A percentile compares a stretch with the other conserved stretches of the same genome.
Evolutionary conservation across 2,113 vertebrate species (phyloP).

Genomic region (Pangasianodon gigas): DNA sequence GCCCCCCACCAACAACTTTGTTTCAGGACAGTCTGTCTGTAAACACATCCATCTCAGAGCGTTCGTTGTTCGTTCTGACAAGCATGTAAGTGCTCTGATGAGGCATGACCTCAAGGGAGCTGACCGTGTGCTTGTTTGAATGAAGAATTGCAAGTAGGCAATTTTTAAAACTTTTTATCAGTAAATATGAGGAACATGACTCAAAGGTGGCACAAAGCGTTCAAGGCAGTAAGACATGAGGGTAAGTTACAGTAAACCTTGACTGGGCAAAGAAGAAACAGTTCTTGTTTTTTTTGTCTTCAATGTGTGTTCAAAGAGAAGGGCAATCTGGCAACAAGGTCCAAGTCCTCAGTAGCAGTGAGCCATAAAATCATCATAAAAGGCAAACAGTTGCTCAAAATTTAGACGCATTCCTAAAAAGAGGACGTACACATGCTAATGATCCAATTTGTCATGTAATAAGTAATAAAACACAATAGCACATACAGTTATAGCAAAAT

Average conservation of each 20-base stretch:
- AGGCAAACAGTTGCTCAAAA: not conserved
- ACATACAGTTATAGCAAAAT: not conserved
- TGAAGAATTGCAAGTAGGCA: conserved; percentile 8
- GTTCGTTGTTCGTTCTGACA: not conserved
- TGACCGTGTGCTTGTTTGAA: not conserved
- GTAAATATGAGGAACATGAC: conserved; percentile 12
- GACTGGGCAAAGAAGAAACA: not conserved
- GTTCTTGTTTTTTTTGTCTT: not conserved
- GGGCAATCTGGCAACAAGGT: not conserved
- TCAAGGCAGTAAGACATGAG: not conserved
- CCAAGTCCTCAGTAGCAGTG: not conserved
- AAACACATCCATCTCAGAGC: conserved; percentile 15
- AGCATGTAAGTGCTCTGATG: conserved; percentile 14
- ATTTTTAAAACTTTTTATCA: conserved; percentile 20
- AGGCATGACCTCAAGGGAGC: not conserved
- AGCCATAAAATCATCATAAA: not conserved
- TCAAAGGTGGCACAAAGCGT: conserved; percentile 2
- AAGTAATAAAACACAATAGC: not conserved
- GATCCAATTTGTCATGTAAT: not conserved
- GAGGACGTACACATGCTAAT: not conserved
- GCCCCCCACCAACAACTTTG: not conserved
- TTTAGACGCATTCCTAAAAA: not conserved
- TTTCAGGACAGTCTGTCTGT: conserved; percentile 24
- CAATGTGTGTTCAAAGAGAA: conserved; percentile 6
- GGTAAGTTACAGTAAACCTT: conserved; percentile 18